Percentiles rank a stretch among this genome's conserved stretches.
Evolutionary conservation across 2,888 invertebrate genomes (phyloP).

Genomic region (Rapana venosa): DNA sequence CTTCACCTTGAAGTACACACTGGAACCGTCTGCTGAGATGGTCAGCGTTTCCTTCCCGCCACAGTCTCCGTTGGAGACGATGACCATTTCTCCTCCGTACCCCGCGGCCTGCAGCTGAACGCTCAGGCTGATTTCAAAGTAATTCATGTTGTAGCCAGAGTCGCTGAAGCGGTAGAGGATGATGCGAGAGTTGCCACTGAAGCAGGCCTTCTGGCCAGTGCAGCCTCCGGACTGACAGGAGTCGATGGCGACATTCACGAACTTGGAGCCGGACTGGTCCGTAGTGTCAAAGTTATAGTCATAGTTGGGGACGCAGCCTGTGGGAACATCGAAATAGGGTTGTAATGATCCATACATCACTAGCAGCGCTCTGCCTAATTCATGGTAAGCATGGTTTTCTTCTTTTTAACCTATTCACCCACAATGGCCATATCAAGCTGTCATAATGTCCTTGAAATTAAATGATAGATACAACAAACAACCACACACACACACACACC

Average conservation of each 20-base stretch:
- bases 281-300: conserved; percentile 9
- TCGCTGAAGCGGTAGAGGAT: conserved; percentile 47
- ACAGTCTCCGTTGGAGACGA: conserved; percentile 54
- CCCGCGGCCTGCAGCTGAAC: conserved; percentile 25
- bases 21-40: conserved; percentile 45
- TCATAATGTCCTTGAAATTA: no score
- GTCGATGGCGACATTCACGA: neutral
- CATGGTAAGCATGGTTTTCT: no score
- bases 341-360: neutral
- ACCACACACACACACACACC: no score
- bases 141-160: conserved; percentile 51
- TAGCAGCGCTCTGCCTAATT: no score
- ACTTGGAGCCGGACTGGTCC: neutral
- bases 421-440: no score
- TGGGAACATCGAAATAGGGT: neutral
- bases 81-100: conserved; percentile 30
- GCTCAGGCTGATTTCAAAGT: conserved; percentile 46
- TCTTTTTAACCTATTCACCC: no score
- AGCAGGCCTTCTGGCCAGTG: conserved; percentile 4
- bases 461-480: no score
- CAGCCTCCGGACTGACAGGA: neutral
- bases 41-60: conserved; percentile 44
- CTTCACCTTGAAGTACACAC: conserved; percentile 48
- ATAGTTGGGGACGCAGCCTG: conserved; percentile 25
- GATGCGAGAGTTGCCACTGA: conserved; percentile 44